Conservation (phyloP, 2,113 vertebrate species). For the Halichoeres trimaculatus region DNA sequence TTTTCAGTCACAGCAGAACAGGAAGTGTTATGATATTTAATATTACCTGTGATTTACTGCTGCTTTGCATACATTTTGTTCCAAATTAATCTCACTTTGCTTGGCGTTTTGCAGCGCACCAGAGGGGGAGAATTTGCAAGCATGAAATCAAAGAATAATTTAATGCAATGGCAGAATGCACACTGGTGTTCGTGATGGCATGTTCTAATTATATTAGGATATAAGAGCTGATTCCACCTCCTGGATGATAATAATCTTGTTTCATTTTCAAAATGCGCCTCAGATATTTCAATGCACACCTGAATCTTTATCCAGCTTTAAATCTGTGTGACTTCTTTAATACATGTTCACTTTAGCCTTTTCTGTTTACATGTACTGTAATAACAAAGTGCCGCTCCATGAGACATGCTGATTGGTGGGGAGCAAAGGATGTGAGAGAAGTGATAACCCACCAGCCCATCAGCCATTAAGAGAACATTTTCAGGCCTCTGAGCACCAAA, state of each 20-base stretch:
- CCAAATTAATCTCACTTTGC: slow-evolving; percentile 44
- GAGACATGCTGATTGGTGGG: not conserved
- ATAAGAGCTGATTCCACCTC: not conserved
- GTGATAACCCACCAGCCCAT: slow-evolving; percentile 11
- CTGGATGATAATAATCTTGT: not conserved
- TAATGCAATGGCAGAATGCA: slow-evolving; percentile 4
- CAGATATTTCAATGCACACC: not conserved
- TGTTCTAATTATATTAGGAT: not conserved
- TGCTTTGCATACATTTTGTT: slow-evolving; percentile 23
- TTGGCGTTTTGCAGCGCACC: not conserved
- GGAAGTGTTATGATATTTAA: slow-evolving; percentile 35
- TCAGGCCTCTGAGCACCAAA: not conserved
- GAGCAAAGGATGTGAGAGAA: not conserved
- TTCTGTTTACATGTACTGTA: slow-evolving; percentile 1
- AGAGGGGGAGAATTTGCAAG: slow-evolving; percentile 8
- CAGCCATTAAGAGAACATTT: slow-evolving; percentile 13
- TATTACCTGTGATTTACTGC: slow-evolving; percentile 28
- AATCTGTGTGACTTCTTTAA: not conserved
- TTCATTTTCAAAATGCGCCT: not conserved
- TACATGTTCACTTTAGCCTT: not conserved
- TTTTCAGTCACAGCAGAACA: slow-evolving; percentile 33
- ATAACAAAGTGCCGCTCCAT: not conserved
- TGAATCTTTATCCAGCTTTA: not conserved
- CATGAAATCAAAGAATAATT: slow-evolving; percentile 40
- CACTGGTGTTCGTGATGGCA: not conserved